Base-by-base conservation (phyloP, 1,140 invertebrate genomes). In the Orchesella cincta region DNA sequence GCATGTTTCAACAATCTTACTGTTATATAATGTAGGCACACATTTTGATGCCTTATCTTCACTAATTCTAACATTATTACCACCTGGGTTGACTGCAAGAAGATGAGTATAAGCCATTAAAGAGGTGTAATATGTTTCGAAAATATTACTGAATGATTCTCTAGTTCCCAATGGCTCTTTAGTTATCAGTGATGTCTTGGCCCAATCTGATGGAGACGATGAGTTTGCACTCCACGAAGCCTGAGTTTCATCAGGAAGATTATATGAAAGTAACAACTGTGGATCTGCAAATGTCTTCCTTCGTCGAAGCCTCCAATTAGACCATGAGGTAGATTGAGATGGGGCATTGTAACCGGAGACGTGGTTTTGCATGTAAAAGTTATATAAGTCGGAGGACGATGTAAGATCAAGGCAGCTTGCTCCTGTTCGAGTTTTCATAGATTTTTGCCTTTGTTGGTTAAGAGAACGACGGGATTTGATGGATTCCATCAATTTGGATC, bases 221-320 rank as follows among this genome's bases (percentile, higher is more conserved):
- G n/a, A n/a, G n/a, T n/a, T n/a, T n/a, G n/a, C n/a, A n/a, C n/a
- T n/a, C n/a, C n/a, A n/a, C n/a, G n/a, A n/a, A n/a, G n/a, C n/a
- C n/a, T n/a, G n/a, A 5, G 23, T n/a, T 23, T 67, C 31, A 33
- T 67, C 62, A 67, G 29, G 26, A 67, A 14, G 62, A 29, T 29
- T 29, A 12, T 29, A 23, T 5, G 62, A 3, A 12, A 67, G 14
- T 12, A 31, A 29, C 8, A 67, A 23, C 5, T 67, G 62, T 67
- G 62, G 31, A 67, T 67, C 62, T 18, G 28, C 62, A 12, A 67
- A 67, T 8, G 62, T 33, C 33, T 67, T 67, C 31, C 62, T 3
- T n/a, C 62, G 29, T 3, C 62, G 62, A 5, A 67, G 62, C 29
- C 62, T 29, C 62, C 62, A 67, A 67, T 67, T 67, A 31, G 62